Evolutionary conservation across 2,113 vertebrate species (phyloP), one percentile per base, ranked within the genome.

Genomic region (Apodemus speciosus): DNA sequence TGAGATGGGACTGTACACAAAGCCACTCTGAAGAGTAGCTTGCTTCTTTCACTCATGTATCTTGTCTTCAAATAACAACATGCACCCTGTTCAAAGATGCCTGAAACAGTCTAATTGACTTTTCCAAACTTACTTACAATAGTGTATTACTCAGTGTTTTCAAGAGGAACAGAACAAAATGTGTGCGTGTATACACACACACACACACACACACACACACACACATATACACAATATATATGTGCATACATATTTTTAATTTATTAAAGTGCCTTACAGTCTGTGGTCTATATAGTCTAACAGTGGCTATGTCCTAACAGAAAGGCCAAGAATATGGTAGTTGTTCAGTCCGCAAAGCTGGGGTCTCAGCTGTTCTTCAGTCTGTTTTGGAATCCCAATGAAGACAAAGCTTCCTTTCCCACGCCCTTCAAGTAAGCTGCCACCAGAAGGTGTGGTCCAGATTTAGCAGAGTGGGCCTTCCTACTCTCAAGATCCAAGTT

Each of bases 61-160:
- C 43, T 51, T 25, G 30, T 68, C 89, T 92, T 49, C 38, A 71
- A 85, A 92, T 88, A 88, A n/a, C 94, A 88, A 64, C 35, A 51
- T 6, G 9, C 5, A 88, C 18, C 30, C 13, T 23, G 0, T 49
- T 66, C 64, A 76, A 88, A 93, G 77, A 93, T 51, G 43, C 51
- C 85, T 92, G 23, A 80, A 85, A n/a, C 38, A 43, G 58, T 85
- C 71, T 73, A 38, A 76, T 60, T 85, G 43, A 56, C 53, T 88
- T 87, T 84, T 73, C 64, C 21, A 2, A 81, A 80, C 21, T 35
- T 16, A 84, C 2, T 80, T 27, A 40, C 9, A 79, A 14, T 76
- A 23, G 77, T 80, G 3, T 80, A 58, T 58, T 80, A 58, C 20
- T 38, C 51, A 58, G 21, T n/a, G 35, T 38, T 25, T 10, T 38